phyloP scores from a whole-genome alignment of 2,797 vertebrate species.

The Pelochelys cantorii region DNA sequence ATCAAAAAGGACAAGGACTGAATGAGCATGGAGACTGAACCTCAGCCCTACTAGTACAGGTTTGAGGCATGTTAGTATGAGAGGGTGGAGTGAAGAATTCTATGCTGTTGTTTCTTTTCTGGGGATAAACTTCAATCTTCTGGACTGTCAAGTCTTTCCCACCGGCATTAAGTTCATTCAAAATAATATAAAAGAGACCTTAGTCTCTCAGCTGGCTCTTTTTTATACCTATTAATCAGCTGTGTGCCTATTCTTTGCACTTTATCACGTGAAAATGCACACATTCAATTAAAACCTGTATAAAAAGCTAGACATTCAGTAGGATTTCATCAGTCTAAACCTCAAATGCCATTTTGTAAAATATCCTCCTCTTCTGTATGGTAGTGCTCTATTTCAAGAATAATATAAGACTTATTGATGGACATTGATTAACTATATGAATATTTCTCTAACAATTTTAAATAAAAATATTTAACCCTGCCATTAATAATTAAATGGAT shows the following conservation, averaged over 20 bases:
- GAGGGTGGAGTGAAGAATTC: not conserved
- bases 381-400: slow-evolving; percentile 65
- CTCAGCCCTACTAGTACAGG: not conserved
- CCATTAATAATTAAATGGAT: slow-evolving; percentile 50
- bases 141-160: not conserved
- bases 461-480: not conserved
- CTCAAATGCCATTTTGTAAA: slow-evolving; percentile 70
- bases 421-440: slow-evolving; percentile 4
- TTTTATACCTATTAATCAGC: not conserved
- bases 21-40: not conserved
- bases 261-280: slow-evolving; percentile 40
- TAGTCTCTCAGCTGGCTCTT: not conserved
- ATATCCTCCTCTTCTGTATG: slow-evolving; percentile 57
- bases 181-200: not conserved
- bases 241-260: no score
- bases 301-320: slow-evolving; percentile 66
- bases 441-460: slow-evolving; percentile 43
- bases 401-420: slow-evolving; percentile 21
- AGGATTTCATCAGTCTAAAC: slow-evolving; percentile 71
- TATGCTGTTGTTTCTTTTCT: slow-evolving; percentile 5
- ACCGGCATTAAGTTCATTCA: not conserved
- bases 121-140: not conserved
- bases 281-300: slow-evolving; percentile 57
- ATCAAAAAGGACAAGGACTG: not conserved
- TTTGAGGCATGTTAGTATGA: not conserved